Evolutionary conservation across 2,888 invertebrate genomes (phyloP).

Genomic region (Tanypteryx hageni): DNA sequence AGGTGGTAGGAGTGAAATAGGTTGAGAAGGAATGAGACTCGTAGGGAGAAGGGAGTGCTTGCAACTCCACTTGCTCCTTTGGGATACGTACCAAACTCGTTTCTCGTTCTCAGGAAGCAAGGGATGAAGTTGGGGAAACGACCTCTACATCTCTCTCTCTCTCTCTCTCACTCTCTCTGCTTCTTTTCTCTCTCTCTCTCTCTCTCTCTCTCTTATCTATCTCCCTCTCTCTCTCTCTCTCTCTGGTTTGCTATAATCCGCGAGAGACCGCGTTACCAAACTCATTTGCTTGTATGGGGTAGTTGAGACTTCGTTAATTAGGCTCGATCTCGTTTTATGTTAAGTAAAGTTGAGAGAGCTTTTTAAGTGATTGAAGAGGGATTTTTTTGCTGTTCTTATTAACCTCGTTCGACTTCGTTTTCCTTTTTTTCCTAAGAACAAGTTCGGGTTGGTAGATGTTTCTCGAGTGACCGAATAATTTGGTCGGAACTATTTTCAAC

Average conservation of each 20-base stretch:
- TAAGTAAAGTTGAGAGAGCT: not conserved
- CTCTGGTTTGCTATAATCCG: conserved; percentile 7
- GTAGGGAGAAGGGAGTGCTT: not conserved
- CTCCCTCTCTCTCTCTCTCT: not conserved
- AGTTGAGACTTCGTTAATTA: conserved; percentile 49
- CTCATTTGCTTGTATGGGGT: conserved; percentile 43
- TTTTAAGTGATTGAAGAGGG: not conserved
- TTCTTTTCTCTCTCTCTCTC: too few species aligned
- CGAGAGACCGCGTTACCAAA: conserved; percentile 44
- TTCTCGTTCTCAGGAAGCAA: not conserved
- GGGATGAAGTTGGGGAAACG: conserved; percentile 60
- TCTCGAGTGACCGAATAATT: too few species aligned
- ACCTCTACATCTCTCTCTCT: conserved; percentile 20
- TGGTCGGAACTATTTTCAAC: too few species aligned
- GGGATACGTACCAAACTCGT: conserved; percentile 56
- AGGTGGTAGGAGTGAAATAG: not conserved
- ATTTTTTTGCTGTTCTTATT: too few species aligned
- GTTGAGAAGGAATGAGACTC: not conserved
- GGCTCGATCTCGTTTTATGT: not conserved
- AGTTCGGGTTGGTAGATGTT: too few species aligned
- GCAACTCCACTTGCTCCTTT: conserved; percentile 38
- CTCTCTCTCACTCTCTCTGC: not conserved
- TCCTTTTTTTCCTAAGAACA: too few species aligned
- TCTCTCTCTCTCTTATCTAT: not conserved
- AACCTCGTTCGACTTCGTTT: too few species aligned